Base-by-base conservation (phyloP, 2,888 invertebrate genomes). In the Troides oblongomaculatus region DNA sequence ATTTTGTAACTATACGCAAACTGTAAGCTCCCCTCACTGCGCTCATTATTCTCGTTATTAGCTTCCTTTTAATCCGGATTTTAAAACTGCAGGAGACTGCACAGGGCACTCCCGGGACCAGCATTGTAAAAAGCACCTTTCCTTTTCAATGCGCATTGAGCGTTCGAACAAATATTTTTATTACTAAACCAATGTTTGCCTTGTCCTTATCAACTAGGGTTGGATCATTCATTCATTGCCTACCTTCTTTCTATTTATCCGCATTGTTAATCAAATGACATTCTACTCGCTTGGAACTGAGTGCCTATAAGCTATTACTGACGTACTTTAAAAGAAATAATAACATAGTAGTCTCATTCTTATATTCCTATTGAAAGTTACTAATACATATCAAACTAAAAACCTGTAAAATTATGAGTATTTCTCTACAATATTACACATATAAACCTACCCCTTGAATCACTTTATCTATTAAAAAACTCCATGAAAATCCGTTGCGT, bases 141-240 rank as follows among this genome's bases (percentile, higher is more conserved):
- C 81, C 83, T 84, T 84, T 85, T 82, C 83, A 86, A 81, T 81
- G 77, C 79, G 83, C 82, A 81, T 83, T 77, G 86, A 84, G 85
- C 77, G 86, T 86, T 88, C 85, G 81, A 78, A 85, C 89, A 90
- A 92, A 92, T 92, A 90, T 92, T 92, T 91, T 90, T 89, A 90
- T 90, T 89, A 90, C 89, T 86, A 85, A 86, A 87, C 88, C 86
- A 90, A 92, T 90, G 90, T 92, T 91, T 90, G 86, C 85, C 78
- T 81, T 84, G 84, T 85, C 84, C 86, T 88, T 84, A 85, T 85
- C 88, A 85, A 85, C 84, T 86, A 85, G 89, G 82, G 89, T 88
- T 84, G 82, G 80, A 84, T 83, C 84, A 83, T 81, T 79, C 83
- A 84, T 86, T 87, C 85, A 86, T 81, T 79, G 81, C 80, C 83